Conservation (phyloP, 2,797 vertebrate genomes). For the Chromobotia macracanthus region DNA sequence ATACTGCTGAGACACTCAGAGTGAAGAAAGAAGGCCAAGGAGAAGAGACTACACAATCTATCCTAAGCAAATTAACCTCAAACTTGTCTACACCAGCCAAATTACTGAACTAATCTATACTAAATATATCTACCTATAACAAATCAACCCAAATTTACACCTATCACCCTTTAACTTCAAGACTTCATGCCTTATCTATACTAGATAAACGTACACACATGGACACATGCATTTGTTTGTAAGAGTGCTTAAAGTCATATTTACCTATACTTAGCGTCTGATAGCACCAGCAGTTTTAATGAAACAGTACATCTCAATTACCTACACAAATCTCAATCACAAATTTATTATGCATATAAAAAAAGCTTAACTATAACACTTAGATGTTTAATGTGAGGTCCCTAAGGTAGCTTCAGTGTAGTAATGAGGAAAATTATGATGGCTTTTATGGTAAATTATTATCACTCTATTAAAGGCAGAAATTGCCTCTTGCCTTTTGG, state of each 20-base stretch:
- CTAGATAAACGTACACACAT: background rate
- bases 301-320: background rate
- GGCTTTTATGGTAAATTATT: slow-evolving; percentile 1
- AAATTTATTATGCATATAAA: slow-evolving; percentile 1
- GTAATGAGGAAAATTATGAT: slow-evolving; percentile 7
- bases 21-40: background rate
- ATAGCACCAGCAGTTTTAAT: background rate
- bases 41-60: background rate
- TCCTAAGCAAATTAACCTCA: background rate
- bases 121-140: background rate
- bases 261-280: background rate
- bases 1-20: slow-evolving; percentile 8
- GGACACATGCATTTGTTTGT: background rate
- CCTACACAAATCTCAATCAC: background rate
- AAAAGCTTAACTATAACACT: background rate
- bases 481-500: background rate
- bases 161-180: background rate
- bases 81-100: background rate
- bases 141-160: background rate
- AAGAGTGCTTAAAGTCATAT: background rate
- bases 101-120: no score
- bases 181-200: background rate
- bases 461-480: slow-evolving; percentile 6
- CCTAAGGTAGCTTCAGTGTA: background rate
- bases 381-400: background rate